Evolutionary conservation across 1,140 invertebrate species (phyloP), one percentile per base, ranked within the genome.

Genomic region (Monomorium pharaonis): DNA sequence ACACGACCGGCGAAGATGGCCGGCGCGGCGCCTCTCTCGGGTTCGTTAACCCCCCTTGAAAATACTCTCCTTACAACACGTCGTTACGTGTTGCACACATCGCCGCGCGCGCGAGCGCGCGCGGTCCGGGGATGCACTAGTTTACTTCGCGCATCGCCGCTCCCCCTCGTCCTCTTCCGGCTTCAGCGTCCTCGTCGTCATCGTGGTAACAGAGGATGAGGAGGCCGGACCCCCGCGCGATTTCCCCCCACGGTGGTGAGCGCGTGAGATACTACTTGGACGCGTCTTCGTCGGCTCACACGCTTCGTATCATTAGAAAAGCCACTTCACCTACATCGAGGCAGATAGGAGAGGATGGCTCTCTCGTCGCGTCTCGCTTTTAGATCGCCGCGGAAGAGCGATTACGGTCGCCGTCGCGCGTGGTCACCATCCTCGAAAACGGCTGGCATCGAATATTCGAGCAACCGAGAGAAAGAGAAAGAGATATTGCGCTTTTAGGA

Each of bases 21-120:
- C 90, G 51, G 92, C 75, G 62, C 78, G 49, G 21, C 62, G 77
- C 63, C 63, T 81, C 78, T n/a, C n/a, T 70, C 60, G 91, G 87
- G 94, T 94, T 95, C 94, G 91, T 94, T 94, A 89, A 95, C 93
- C 94, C 90, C 88, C 51, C 56, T 83, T 93, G 92, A 94, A 94
- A 94, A 94, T 94, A 94, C 94, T 95, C 94, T 93, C 92, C 91
- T 93, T 94, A 90, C 91, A 92, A 92, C 78, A 83, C 92, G 86
- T 78, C 89, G 92, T 93, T 94, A 93, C 93, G 93, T 94, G 93
- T 92, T 93, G 93, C 93, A 92, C 93, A 92, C 93, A 93, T 92
- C 62, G 88, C 84, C 72, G 65, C 42, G 58, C 60, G 58, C 67
- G 51, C 67, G 51, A n/a, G 67, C 67, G 51, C 33, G n/a, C n/a